These are phyloP conservation scores for Cerceris rybyensis DNA, from an alignment of 2,888 invertebrate species.

Conservation along the genomic window DNA sequence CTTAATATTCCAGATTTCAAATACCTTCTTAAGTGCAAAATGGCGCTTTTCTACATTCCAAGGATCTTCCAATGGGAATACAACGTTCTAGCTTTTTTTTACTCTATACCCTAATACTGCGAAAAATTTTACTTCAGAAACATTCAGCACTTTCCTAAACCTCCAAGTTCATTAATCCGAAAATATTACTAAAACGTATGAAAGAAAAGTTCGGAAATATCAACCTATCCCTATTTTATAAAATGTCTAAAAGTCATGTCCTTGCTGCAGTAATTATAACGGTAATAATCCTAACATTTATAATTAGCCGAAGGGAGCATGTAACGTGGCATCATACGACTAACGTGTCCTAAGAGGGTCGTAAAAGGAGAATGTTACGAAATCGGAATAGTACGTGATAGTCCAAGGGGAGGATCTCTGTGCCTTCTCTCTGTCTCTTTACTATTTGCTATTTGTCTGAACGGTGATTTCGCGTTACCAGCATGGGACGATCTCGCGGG, in stretches of 20 bases:
- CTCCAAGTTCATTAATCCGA: neutral
- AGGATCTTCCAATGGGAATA: too few relatives aligned
- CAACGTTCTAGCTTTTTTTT: too few relatives aligned
- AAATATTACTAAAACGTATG: neutral
- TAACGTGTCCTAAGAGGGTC: constrained; percentile 67
- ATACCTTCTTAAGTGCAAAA: too few relatives aligned
- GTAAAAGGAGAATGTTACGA: constrained; percentile 66
- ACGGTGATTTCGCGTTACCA: neutral
- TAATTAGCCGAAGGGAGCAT: constrained; percentile 70
- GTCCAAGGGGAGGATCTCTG: neutral
- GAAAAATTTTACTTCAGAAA: neutral
- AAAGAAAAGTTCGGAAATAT: neutral
- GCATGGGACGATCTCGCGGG: constrained; percentile 42
- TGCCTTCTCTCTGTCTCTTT: constrained; percentile 6
- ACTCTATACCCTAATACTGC: neutral
- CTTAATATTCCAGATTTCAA: too few relatives aligned
- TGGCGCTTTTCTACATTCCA: too few relatives aligned
- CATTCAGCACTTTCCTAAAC: neutral
- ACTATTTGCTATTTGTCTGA: neutral
- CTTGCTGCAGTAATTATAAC: constrained; percentile 65
- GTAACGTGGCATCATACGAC: constrained; percentile 62
- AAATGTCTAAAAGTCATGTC: constrained; percentile 56
- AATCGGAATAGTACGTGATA: constrained; percentile 55
- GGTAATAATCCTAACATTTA: constrained; percentile 75
- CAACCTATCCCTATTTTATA: constrained; percentile 62